Evolutionary conservation across 2,113 vertebrate species (phyloP).

Genomic region (Tachysurus vachellii): DNA sequence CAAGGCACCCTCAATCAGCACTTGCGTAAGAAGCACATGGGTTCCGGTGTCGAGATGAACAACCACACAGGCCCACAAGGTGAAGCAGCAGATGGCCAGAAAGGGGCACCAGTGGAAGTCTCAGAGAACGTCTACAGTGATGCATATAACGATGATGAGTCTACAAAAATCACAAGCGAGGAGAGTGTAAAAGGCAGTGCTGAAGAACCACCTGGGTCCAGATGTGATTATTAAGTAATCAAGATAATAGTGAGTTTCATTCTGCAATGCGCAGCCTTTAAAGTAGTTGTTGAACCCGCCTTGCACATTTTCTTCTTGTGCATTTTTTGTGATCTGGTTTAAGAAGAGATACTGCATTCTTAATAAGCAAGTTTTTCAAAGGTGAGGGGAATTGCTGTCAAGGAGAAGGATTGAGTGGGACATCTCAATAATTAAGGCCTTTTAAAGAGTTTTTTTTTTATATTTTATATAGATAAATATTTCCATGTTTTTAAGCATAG

Average conservation of each 20-base stretch:
- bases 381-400: constrained; percentile 71
- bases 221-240: constrained; percentile 71
- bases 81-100: constrained; percentile 81
- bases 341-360: constrained; percentile 16
- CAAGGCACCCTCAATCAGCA: constrained; percentile 99
- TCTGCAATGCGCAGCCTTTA: constrained; percentile 70
- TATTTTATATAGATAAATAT: constrained; percentile 65
- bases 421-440: constrained; percentile 75
- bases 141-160: constrained; percentile 70
- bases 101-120: constrained; percentile 81
- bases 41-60: constrained; percentile 77
- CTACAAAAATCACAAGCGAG: constrained; percentile 61
- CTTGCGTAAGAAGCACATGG: constrained; percentile 97
- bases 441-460: constrained; percentile 59
- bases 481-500: constrained; percentile 78
- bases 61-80: constrained; percentile 84
- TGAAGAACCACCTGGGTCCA: constrained; percentile 69
- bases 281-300: constrained; percentile 59
- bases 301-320: constrained; percentile 64
- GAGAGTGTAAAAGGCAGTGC: constrained; percentile 73
- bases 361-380: constrained; percentile 68
- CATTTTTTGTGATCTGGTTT: constrained; percentile 62
- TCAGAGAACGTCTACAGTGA: constrained; percentile 82
- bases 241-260: constrained; percentile 1
- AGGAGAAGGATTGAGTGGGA: constrained; percentile 52